Conservation (phyloP, 2,113 vertebrate genomes). For the Orycteropus afer region DNA sequence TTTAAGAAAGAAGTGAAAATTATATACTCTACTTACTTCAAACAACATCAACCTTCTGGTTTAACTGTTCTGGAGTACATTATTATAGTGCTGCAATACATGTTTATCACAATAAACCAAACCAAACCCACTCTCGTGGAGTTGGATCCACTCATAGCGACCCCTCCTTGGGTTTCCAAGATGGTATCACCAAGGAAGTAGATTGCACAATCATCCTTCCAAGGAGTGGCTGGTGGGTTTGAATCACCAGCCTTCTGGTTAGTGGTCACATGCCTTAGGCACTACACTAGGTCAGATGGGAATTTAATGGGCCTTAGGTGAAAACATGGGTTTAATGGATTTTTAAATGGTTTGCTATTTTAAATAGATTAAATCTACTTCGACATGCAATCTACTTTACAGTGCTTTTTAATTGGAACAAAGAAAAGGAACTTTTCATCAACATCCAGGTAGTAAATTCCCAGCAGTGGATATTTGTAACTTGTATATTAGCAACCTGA, state of each 20-base stretch:
- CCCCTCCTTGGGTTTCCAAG: too few relatives aligned
- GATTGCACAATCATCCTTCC: too few relatives aligned
- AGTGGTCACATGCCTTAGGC: too few relatives aligned
- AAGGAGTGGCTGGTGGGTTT: too few relatives aligned
- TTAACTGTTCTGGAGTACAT: background rate
- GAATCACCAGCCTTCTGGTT: too few relatives aligned
- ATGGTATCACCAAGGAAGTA: too few relatives aligned
- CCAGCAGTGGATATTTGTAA: background rate
- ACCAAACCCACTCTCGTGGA: too few relatives aligned
- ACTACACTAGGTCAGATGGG: background rate
- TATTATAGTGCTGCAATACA: background rate
- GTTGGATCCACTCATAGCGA: too few relatives aligned
- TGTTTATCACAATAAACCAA: background rate
- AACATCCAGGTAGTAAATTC: background rate
- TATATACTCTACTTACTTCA: background rate
- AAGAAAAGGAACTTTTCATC: background rate
- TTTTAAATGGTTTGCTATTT: slow-evolving; percentile 7
- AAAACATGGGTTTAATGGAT: background rate
- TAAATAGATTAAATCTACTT: background rate
- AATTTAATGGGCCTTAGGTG: background rate
- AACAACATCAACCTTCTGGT: background rate
- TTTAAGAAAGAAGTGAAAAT: slow-evolving; percentile 35
- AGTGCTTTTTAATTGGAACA: background rate
- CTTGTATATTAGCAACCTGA: background rate
- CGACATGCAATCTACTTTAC: background rate